These are phyloP conservation scores for Casuarius casuarius DNA, from an alignment of 2,113 vertebrate genomes.

Conservation along the genomic window DNA sequence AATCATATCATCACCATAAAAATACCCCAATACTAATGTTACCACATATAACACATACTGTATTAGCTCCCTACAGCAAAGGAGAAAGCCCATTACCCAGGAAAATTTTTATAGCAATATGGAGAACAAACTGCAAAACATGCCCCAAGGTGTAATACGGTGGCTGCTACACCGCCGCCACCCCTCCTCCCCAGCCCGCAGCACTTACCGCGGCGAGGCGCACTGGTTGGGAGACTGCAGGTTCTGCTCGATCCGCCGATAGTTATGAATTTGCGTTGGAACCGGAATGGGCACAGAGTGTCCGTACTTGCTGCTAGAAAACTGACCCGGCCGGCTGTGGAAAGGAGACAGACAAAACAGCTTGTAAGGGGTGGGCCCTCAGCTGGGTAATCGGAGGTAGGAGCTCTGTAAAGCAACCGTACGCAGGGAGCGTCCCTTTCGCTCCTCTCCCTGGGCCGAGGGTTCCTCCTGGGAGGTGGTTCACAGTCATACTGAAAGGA, in stretches of 20 bases:
- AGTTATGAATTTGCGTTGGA: conserved; percentile 93
- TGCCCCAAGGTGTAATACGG: not conserved
- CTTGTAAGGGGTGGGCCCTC: not conserved
- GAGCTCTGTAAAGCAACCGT: not conserved
- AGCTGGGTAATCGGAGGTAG: not conserved
- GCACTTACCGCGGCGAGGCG: conserved; percentile 77
- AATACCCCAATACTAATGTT: not conserved
- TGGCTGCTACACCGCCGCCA: rapidly evolving
- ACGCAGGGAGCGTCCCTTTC: not conserved
- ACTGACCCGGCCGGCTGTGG: conserved; percentile 75
- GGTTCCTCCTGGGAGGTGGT: not conserved
- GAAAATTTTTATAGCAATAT: not conserved
- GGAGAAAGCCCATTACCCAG: not conserved
- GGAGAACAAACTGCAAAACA: not conserved
- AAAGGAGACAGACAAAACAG: not conserved
- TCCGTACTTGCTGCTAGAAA: conserved; percentile 77
- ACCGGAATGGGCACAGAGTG: conserved; percentile 92
- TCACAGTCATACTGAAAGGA: not conserved
- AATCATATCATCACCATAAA: not conserved
- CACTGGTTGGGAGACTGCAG: conserved; percentile 83
- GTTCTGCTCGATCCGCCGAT: conserved; percentile 92
- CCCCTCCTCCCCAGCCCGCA: not conserved
- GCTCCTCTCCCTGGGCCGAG: not conserved
- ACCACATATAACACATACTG: not conserved
- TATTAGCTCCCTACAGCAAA: not conserved